Base-by-base conservation (phyloP, 2,113 vertebrate genomes). In the Pelusios castaneus region DNA sequence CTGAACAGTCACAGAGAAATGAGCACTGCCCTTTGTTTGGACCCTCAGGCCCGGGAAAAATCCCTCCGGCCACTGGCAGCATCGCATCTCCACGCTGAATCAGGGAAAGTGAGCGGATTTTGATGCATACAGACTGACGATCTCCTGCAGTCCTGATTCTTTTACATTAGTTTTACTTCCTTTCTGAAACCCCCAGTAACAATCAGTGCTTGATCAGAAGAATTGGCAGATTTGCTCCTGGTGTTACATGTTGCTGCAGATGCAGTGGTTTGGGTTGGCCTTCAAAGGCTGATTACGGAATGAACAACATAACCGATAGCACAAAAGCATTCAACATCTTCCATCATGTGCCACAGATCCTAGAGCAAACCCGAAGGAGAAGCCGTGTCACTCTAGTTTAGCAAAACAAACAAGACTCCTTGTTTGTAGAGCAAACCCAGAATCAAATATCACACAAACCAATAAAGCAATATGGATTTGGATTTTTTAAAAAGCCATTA, bases 131-230 rank as follows among this genome's bases (percentile, higher is more conserved):
- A 80, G 41, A 75, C 91, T 38, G 51, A 45, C 85, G 25, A 45
- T 12, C 73, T 29, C 41, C 41, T 10, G 70, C 49, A 70, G 78
- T 52, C 78, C 94, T 93, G 90, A 86, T 83, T 92, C 89, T 67
- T 43, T 49, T 3, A 11, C 94, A 93, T 88, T 86, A 93, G 96
- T 90, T 89, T 84, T 1, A 43, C 58, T 93, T 90, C 91, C 91
- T 77, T 80, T 63, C 55, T 93, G 85, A 89, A 84, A 90, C 63
- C 75, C 10, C 2, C 80, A 31, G 70, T 34, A 63, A 87, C 3
- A 55, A 91, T 76, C 91, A 3, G 0, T 2, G n/a, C 3, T 82
- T 84, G 89, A 91, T 45, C 38, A 77, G 79, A 41, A 81, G 81
- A 92, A 58, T 27, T 38, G 93, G 83, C 85, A 92, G 82, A 63